Base-by-base conservation (phyloP, 2,888 invertebrate genomes). In the Trichogramma evanescens region DNA sequence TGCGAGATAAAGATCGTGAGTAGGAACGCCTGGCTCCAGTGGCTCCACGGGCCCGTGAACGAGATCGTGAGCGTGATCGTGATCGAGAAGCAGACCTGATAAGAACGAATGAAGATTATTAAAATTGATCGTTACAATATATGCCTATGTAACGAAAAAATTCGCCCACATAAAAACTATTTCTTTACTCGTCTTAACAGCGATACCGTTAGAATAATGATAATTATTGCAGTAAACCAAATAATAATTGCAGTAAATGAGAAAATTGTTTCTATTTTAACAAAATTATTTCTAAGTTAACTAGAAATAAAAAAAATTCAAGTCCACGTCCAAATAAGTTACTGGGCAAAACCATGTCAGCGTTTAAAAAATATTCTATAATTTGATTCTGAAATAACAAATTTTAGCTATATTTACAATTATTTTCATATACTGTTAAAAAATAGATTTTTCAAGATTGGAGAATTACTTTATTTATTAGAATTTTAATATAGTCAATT, bases 1-100 rank as follows among this genome's bases (percentile, higher is more conserved):
- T 85, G 69, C 86, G 84, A 39, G 87, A 87, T 69, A 86, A 82
- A 66, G 87, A 87, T 38, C 86, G 84, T 67, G 81, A 81, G 56
- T 80, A 74, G 49, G 80, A 80, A 46, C 81, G 79, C 63, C 75
- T 73, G 62, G 78, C 79, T 26, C 26, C 26, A 26, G 26, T 26
- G 26, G 26, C 26, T 26, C 26, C 26, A 50, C 80, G 74, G 39
- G 80, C 81, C 62, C 79, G 76, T 46, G 79, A 79, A 48, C 79
- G 73, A 56, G 80, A 80, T 38, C 80, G 77, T 42, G 81, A 80
- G 53, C 80, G 77, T 40, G 81, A 81, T 60, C 72, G 69, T 52
- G 76, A 76, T 69, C 73, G 74, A 62, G 76, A 73, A 62, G 69
- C 70, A 68, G 76, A 75, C 70, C 76, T 77, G 68, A 61, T 64